Evolutionary conservation across 2,113 vertebrate species (phyloP).

Genomic region (Sorex araneus): DNA sequence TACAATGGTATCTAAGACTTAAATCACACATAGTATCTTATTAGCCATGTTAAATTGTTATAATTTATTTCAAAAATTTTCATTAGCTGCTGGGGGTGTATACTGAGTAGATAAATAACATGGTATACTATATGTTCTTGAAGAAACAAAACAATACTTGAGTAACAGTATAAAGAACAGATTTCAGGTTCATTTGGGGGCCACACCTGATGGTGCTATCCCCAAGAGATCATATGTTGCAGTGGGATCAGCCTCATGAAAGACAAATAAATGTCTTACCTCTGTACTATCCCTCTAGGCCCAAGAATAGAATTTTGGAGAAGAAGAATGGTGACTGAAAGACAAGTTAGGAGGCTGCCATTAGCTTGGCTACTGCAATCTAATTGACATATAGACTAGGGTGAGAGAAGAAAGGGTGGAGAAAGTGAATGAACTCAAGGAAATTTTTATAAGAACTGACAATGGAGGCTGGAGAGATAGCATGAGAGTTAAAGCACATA

Average conservation of each 20-base stretch:
- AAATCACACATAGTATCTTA: neutral
- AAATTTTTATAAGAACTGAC: slow-evolving; percentile 2
- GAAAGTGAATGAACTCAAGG: neutral
- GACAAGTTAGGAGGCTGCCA: neutral
- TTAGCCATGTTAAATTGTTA: neutral
- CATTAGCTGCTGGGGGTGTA: neutral
- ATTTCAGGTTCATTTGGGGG: neutral
- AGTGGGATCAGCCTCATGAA: too few relatives aligned
- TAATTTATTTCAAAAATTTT: neutral
- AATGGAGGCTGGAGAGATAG: too few relatives aligned
- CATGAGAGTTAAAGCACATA: too few relatives aligned
- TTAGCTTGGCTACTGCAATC: neutral
- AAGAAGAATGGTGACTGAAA: neutral
- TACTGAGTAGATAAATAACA: neutral
- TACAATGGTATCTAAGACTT: neutral
- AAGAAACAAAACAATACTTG: neutral
- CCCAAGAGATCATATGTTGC: too few relatives aligned
- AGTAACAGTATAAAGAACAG: neutral
- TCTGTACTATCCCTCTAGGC: too few relatives aligned
- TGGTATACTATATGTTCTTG: neutral
- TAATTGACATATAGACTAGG: neutral
- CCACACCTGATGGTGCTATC: too few relatives aligned
- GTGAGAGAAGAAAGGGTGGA: neutral
- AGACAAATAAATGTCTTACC: too few relatives aligned
- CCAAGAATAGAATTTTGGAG: neutral